Evolutionary conservation across 1,140 invertebrate species (phyloP), one percentile per base, ranked within the genome.

Genomic region (Euura saliciscinereae): DNA sequence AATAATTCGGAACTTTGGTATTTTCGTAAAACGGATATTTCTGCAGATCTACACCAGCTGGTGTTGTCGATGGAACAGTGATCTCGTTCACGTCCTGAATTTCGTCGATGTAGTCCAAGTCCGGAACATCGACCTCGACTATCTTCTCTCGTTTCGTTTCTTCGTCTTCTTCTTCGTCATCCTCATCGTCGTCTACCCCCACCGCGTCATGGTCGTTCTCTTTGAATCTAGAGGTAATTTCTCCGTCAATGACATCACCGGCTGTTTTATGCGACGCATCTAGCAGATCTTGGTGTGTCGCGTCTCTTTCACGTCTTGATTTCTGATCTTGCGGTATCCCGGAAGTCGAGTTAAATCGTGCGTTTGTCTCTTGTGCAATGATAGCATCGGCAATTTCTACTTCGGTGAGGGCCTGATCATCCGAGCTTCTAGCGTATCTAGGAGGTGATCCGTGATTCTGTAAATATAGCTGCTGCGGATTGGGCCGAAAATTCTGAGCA

Each of bases 11-110:
- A n/a, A 79, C 10, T 4, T 78, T 69, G 44, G 80, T 64, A 70
- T 81, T 77, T 0, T 79, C 77, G 43, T 89, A 89, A 77, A 85
- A 89, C 2, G 88, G 88, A 81, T 89, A 89, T 70, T 89, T 88
- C 6, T 84, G 68, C 2, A 28, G 64, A 69, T 89, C 81, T 2
- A 86, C n/a, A 51, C 43, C 65, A 42, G 44, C 65, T 46, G 69
- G 76, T 69, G 76, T 75, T 13, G 8, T 76, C 66, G 59, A 77
- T 69, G 10, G 8, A 10, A 7, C 64, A 6, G 46, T 43, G 44
- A 45, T 73, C 71, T 66, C 70, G 42, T 70, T 71, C 13, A 73
- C 70, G 44, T 79, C 73, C 43, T 78, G 70, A 8, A 78, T 45
- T 8, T 79, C 78, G 3, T 78, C 78, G 0, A 72, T 68, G 45